phyloP scores from a whole-genome alignment of 2,113 vertebrate species.

The Pycnonotus jocosus region DNA sequence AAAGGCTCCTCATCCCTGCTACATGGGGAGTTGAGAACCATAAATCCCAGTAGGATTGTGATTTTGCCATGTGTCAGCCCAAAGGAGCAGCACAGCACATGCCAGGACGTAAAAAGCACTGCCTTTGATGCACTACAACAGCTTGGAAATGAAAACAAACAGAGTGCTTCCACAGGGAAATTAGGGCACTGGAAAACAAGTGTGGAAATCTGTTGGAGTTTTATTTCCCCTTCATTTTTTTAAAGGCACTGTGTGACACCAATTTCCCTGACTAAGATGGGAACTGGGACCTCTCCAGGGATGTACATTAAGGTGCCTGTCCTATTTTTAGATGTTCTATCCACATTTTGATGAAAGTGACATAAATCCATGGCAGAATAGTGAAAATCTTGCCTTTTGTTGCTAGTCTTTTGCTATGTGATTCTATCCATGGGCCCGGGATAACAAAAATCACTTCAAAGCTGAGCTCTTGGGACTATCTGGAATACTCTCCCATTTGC shows the following conservation, averaged over 20 bases:
- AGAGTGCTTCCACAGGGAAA: conserved; percentile 2
- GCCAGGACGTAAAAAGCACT: neutral
- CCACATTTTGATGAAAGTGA: neutral
- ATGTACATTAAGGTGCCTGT: neutral
- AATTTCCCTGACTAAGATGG: neutral
- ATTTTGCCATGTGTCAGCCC: neutral
- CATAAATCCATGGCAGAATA: neutral
- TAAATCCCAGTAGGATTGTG: neutral
- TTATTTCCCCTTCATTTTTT: neutral
- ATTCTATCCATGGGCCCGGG: neutral
- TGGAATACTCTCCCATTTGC: neutral
- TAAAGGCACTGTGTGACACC: neutral
- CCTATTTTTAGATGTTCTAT: neutral
- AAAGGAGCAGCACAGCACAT: neutral
- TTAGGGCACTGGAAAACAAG: conserved; percentile 24
- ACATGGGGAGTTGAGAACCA: rapidly evolving
- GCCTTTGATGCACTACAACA: conserved; percentile 28
- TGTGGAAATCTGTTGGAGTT: neutral
- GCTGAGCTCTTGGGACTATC: neutral
- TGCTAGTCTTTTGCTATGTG: neutral
- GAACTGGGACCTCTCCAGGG: neutral
- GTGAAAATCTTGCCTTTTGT: neutral
- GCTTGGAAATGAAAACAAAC: conserved; percentile 55
- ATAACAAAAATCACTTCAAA: neutral
- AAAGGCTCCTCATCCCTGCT: neutral